Evolutionary conservation across 53 echinoderm and acorn worm species (phyloP).

Genomic region (Paracentrotus lividus): DNA sequence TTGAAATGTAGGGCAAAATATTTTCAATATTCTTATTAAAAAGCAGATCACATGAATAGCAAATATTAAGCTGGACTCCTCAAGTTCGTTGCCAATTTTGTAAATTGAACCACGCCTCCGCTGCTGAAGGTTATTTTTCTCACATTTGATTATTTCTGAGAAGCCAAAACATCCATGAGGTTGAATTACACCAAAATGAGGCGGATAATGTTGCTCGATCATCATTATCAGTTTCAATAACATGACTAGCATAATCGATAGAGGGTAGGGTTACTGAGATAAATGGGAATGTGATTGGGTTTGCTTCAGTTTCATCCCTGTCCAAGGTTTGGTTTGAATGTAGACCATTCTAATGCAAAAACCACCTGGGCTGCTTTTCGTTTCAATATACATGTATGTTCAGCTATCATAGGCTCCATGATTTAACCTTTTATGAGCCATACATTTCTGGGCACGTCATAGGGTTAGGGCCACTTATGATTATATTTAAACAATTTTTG

Average conservation of each 20-base stretch:
- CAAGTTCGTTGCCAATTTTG: neutral
- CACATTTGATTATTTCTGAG: neutral
- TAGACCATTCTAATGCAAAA: too few species aligned
- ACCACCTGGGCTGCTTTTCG: too few species aligned
- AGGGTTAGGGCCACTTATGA: too few species aligned
- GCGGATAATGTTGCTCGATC: neutral
- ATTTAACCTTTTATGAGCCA: too few species aligned
- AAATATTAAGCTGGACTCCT: neutral
- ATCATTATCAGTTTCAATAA: neutral
- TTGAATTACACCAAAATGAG: neutral
- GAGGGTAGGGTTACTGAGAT: neutral
- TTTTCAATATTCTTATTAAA: too few species aligned
- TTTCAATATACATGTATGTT: too few species aligned
- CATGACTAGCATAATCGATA: neutral
- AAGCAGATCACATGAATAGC: neutral
- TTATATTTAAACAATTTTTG: too few species aligned
- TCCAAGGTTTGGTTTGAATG: too few species aligned
- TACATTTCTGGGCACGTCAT: too few species aligned
- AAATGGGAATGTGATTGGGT: neutral
- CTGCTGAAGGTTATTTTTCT: neutral
- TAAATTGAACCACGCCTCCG: neutral
- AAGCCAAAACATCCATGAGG: neutral
- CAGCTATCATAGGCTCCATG: too few species aligned
- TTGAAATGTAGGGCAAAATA: too few species aligned
- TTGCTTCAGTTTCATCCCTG: neutral